A percentile compares a stretch with the other conserved stretches of the same genome.
Evolutionary conservation across 2,797 vertebrate species (phyloP).

Genomic region (Melanotaenia nigrans): DNA sequence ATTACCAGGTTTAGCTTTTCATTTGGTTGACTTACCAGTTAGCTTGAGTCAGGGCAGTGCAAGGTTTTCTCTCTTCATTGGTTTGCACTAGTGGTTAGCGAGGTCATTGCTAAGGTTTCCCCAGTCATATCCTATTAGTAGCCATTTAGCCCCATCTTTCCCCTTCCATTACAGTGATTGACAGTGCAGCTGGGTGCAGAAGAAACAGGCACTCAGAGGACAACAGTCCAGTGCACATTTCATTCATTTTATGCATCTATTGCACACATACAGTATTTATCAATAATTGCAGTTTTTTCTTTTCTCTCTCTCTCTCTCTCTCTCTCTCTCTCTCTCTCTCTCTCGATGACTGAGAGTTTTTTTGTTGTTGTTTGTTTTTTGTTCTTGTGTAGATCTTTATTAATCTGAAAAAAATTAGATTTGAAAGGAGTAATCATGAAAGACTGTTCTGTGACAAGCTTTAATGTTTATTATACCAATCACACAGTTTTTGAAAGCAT

Average conservation of each 20-base stretch:
- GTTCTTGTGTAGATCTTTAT: too few relatives aligned
- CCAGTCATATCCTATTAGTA: constrained; percentile 71
- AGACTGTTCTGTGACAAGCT: too few relatives aligned
- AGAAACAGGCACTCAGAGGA: constrained; percentile 48
- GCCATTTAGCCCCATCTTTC: constrained; percentile 70
- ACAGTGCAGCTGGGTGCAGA: constrained; percentile 61
- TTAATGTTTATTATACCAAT: too few relatives aligned
- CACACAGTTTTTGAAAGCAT: background rate
- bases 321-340: too few relatives aligned
- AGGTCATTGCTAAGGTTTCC: constrained; percentile 61
- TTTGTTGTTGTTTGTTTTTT: too few relatives aligned
- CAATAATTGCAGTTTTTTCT: background rate
- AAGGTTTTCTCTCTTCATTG: constrained; percentile 36
- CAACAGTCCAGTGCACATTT: constrained; percentile 46
- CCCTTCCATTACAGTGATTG: constrained; percentile 76
- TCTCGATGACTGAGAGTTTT: too few relatives aligned
- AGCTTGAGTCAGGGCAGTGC: constrained; percentile 24
- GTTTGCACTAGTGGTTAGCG: constrained; percentile 59
- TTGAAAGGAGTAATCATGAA: background rate
- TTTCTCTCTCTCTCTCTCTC: too few relatives aligned
- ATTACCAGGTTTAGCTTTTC: constrained; percentile 53
- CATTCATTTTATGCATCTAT: constrained; percentile 37
- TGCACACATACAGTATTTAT: constrained; percentile 13
- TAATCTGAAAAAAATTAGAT: too few relatives aligned
- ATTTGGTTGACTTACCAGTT: constrained; percentile 54